phyloP scores from a whole-genome alignment of 2,888 invertebrate genomes.

The Noctua fimbriata region DNA sequence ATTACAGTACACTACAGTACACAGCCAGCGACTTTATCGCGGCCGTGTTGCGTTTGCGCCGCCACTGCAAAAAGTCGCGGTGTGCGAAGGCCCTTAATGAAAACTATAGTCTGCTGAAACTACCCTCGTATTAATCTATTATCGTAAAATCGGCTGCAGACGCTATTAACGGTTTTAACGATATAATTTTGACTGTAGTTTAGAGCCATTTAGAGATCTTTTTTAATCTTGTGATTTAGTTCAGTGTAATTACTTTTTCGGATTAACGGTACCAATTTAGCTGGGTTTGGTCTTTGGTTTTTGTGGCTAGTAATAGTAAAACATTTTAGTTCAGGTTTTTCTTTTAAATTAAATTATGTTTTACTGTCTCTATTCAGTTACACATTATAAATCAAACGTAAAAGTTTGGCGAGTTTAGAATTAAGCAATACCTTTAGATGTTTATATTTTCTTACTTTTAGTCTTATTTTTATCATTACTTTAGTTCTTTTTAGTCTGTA shows the following conservation, averaged over 20 bases:
- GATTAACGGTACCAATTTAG: conserved; percentile 37
- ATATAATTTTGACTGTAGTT: conserved; percentile 59
- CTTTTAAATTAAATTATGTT: not conserved
- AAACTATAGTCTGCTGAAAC: conserved; percentile 77
- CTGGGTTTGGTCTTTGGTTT: conserved; percentile 19
- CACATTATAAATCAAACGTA: too few relatives aligned
- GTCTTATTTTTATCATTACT: too few relatives aligned
- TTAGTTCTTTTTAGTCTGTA: too few relatives aligned
- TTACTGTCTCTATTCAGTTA: not conserved
- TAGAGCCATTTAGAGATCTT: conserved; percentile 49
- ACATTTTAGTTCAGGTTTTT: not conserved
- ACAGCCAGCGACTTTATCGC: not conserved
- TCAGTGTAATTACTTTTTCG: conserved; percentile 59
- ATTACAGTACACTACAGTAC: not conserved
- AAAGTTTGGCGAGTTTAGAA: too few relatives aligned
- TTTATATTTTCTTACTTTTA: too few relatives aligned
- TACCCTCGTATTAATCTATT: conserved; percentile 76
- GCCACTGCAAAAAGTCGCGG: not conserved
- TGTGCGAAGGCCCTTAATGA: conserved; percentile 68
- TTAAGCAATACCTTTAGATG: too few relatives aligned
- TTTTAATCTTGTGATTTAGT: conserved; percentile 54
- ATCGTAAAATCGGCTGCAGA: conserved; percentile 79
- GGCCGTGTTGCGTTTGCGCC: not conserved
- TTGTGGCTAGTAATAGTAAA: not conserved
- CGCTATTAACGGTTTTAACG: conserved; percentile 70